A percentile compares a stretch with the other conserved stretches of the same genome.
Conservation (phyloP, 2,888 invertebrate genomes). For the Hirtodrosophila alboralis region DNA sequence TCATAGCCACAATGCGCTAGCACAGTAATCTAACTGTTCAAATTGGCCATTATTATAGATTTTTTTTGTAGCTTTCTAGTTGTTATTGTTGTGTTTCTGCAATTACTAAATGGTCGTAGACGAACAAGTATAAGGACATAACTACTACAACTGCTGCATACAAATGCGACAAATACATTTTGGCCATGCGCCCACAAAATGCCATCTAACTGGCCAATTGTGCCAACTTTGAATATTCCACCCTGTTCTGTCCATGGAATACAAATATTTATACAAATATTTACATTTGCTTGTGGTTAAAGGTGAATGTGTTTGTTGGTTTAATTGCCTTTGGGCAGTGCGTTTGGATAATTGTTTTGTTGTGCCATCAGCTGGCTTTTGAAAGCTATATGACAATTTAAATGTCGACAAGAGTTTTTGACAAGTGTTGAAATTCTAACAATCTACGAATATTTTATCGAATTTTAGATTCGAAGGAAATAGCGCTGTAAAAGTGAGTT, state of each 20-base stretch:
- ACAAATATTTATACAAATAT: conserved; percentile 22
- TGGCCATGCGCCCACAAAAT: conserved; percentile 62
- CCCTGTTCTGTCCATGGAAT: conserved; percentile 6
- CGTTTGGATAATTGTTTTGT: conserved; percentile 40
- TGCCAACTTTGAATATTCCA: conserved; percentile 13
- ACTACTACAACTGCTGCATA: conserved; percentile 59
- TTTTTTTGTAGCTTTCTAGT: conserved; percentile 27
- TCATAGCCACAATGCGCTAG: conserved; percentile 65
- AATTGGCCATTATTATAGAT: conserved; percentile 49
- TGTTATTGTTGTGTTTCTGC: conserved; percentile 32
- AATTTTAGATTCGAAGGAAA: too few species aligned
- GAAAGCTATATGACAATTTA: conserved; percentile 13
- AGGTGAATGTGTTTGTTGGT: neutral
- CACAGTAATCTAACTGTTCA: conserved; percentile 15
- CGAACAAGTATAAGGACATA: conserved; percentile 45
- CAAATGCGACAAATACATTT: conserved; percentile 66
- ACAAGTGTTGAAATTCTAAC: neutral
- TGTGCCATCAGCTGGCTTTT: neutral
- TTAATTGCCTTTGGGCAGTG: conserved; percentile 30
- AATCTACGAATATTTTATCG: too few species aligned
- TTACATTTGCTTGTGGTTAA: conserved; percentile 11
- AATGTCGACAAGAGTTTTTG: conserved; percentile 1
- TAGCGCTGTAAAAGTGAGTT: too few species aligned
- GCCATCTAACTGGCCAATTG: conserved; percentile 59
- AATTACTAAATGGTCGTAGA: conserved; percentile 65